Evolutionary conservation across 2,113 vertebrate genomes (phyloP).

Genomic region (Ophiodon elongatus): DNA sequence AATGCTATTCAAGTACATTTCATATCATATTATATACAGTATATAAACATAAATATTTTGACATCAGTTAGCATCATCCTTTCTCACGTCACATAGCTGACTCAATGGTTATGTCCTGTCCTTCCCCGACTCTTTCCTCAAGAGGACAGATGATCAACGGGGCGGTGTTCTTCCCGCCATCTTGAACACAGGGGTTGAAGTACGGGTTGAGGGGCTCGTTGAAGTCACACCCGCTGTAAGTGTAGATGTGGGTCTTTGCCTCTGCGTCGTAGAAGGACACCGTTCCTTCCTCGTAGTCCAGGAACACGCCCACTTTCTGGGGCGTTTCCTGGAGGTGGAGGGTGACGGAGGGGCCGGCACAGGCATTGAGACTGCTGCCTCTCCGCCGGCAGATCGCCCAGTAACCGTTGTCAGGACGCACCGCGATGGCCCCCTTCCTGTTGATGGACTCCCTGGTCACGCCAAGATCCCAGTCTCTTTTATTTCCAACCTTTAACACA

Average conservation of each 20-base stretch:
- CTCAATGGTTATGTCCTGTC: background rate
- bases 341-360: too few species aligned
- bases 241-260: too few species aligned
- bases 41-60: too few species aligned
- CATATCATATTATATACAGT: too few species aligned
- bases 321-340: too few species aligned
- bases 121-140: background rate
- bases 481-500: slow-evolving; percentile 68
- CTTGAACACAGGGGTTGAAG: slow-evolving; percentile 77
- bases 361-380: too few species aligned
- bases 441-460: slow-evolving; percentile 71
- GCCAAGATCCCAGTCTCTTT: slow-evolving; percentile 76
- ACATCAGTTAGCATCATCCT: background rate
- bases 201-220: slow-evolving; percentile 84
- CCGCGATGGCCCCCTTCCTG: slow-evolving; percentile 64
- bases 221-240: too few species aligned
- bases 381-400: too few species aligned
- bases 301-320: too few species aligned
- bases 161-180: slow-evolving; percentile 41
- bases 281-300: too few species aligned
- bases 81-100: background rate
- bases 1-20: too few species aligned
- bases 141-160: slow-evolving; percentile 69
- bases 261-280: too few species aligned
- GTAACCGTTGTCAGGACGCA: slow-evolving; percentile 64